phyloP scores from a whole-genome alignment of 2,888 invertebrate species.

The Dicranocentrus wangi region DNA sequence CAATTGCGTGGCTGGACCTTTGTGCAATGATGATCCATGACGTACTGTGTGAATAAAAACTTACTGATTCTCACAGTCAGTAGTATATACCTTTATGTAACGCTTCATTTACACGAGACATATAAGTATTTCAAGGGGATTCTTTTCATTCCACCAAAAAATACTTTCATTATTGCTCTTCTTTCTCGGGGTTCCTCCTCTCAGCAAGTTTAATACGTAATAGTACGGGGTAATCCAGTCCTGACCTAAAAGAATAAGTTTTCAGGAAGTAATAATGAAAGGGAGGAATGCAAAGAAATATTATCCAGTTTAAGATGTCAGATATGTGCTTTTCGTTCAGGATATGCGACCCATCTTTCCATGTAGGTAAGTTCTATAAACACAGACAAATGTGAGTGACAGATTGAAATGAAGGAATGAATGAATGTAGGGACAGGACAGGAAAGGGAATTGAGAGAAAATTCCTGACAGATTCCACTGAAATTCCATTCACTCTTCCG shows the following conservation, averaged over 20 bases:
- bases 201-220: not conserved
- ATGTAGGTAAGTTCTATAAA: not conserved
- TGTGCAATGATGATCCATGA: not conserved
- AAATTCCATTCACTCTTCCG: constrained; percentile 50
- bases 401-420: constrained; percentile 41
- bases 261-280: not conserved
- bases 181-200: not conserved
- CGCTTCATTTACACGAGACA: no score
- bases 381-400: constrained; percentile 42
- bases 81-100: not conserved
- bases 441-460: constrained; percentile 42
- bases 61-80: not conserved
- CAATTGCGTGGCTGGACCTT: not conserved
- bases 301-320: not conserved
- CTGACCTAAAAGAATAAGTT: no score
- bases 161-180: constrained; percentile 14
- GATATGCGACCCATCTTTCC: not conserved
- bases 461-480: constrained; percentile 49
- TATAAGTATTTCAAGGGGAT: not conserved
- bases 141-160: constrained; percentile 12
- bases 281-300: constrained; percentile 18
- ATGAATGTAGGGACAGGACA: constrained; percentile 23
- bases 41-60: constrained; percentile 13
- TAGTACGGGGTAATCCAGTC: no score
- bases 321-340: not conserved